phyloP scores from a whole-genome alignment of 1,140 invertebrate genomes.

The Euwallacea fornicatus region DNA sequence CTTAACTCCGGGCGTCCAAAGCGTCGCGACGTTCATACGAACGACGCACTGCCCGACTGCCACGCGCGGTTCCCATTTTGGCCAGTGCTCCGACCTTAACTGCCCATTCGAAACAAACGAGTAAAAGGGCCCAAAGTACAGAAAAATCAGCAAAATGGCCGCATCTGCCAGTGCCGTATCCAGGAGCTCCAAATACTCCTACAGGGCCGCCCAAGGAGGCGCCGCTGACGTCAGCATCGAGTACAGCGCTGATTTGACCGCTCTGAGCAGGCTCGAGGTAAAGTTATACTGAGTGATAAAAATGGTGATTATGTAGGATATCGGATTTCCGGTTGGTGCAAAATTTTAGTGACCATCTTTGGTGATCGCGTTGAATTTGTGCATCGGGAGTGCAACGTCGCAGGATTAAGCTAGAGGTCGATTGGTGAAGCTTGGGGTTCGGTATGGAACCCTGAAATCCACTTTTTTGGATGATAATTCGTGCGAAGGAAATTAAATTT shows the following conservation, averaged over 20 bases:
- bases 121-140: slow-evolving; percentile 26
- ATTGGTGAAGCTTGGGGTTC: too few relatives aligned
- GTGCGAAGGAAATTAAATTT: too few relatives aligned
- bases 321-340: slow-evolving; percentile 30
- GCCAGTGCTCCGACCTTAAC: slow-evolving; percentile 47
- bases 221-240: slow-evolving; percentile 91
- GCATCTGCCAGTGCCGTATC: slow-evolving; percentile 68
- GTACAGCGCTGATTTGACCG: slow-evolving; percentile 88
- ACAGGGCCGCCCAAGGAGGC: slow-evolving; percentile 73
- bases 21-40: slow-evolving; percentile 54
- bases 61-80: slow-evolving; percentile 52
- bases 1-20: slow-evolving; percentile 44
- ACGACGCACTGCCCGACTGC: slow-evolving; percentile 54
- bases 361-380: too few relatives aligned
- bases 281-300: slow-evolving; percentile 42
- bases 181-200: slow-evolving; percentile 86
- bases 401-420: too few relatives aligned
- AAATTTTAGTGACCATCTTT: slow-evolving; percentile 5
- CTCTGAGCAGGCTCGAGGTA: slow-evolving; percentile 92
- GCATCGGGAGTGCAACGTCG: too few relatives aligned
- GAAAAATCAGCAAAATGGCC: slow-evolving; percentile 29
- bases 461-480: too few relatives aligned
- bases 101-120: slow-evolving; percentile 27
- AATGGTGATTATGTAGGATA: slow-evolving; percentile 31
- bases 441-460: too few relatives aligned